These are phyloP conservation scores for Rachycentron canadum DNA, from an alignment of 2,797 vertebrate species.

Conservation along the genomic window DNA sequence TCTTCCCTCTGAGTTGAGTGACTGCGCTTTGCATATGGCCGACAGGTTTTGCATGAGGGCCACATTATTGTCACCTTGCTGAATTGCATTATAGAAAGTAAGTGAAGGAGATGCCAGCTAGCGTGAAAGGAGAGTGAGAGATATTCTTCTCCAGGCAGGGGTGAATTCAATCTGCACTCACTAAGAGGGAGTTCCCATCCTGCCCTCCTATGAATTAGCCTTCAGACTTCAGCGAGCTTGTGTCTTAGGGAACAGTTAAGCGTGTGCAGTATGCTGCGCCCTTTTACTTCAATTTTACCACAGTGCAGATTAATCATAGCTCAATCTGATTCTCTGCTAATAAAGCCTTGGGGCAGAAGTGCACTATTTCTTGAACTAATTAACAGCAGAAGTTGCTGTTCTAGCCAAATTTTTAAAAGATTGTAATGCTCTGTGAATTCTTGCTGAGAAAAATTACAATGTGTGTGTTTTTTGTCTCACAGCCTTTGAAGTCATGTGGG, in stretches of 20 bases:
- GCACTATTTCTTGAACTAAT: conserved; percentile 73
- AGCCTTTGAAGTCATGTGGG: conserved; percentile 63
- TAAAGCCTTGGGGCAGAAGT: conserved; percentile 68
- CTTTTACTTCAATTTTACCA: conserved; percentile 59
- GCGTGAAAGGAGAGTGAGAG: conserved; percentile 36
- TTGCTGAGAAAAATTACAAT: conserved; percentile 43
- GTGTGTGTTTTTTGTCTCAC: conserved; percentile 20
- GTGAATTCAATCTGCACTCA: conserved; percentile 61
- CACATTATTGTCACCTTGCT: conserved; percentile 84
- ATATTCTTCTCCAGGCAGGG: conserved; percentile 35
- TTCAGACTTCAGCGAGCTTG: conserved; percentile 46
- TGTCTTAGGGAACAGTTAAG: conserved; percentile 44
- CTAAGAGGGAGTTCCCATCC: conserved; percentile 43
- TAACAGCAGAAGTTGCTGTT: conserved; percentile 74
- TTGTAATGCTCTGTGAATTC: conserved; percentile 61
- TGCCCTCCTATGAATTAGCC: conserved; percentile 61
- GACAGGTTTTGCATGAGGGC: conserved; percentile 77
- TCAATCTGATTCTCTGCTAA: conserved; percentile 68
- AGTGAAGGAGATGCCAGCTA: conserved; percentile 51
- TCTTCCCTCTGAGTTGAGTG: conserved; percentile 29
- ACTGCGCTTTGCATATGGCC: conserved; percentile 74
- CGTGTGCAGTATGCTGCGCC: conserved; percentile 26
- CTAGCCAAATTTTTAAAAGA: conserved; percentile 60
- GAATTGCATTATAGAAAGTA: conserved; percentile 79
- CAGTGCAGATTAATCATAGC: conserved; percentile 65